A percentile compares a stretch with the other conserved stretches of the same genome.
Evolutionary conservation across 1,140 invertebrate genomes (phyloP).

Genomic region (Drosophila busckii): DNA sequence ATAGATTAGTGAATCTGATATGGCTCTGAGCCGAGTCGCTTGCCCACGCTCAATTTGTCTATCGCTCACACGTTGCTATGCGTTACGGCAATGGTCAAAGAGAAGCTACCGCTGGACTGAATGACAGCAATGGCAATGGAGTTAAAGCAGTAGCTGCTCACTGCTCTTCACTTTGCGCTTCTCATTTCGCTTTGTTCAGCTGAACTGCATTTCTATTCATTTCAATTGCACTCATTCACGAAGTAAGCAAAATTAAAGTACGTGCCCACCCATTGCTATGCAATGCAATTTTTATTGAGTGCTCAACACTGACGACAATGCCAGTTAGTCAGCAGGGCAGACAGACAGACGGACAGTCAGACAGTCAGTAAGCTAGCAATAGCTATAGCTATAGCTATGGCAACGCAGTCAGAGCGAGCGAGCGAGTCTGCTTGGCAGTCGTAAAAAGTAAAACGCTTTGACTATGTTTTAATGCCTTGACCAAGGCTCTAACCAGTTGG

Average conservation of each 20-base stretch:
- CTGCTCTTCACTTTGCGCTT: too few species aligned
- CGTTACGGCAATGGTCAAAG: constrained; percentile 23
- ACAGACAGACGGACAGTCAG: too few species aligned
- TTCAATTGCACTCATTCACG: constrained; percentile 71
- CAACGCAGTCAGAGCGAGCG: background rate
- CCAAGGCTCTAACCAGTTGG: constrained; percentile 16
- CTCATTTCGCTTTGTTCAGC: constrained; percentile 10
- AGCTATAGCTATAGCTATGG: too few species aligned
- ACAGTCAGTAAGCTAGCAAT: too few species aligned
- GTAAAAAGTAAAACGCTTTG: constrained; percentile 12
- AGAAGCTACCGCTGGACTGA: background rate
- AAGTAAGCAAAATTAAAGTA: constrained; percentile 71
- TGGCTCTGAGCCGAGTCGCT: constrained; percentile 12
- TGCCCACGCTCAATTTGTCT: constrained; percentile 33
- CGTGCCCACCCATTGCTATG: constrained; percentile 59
- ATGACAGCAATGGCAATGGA: background rate
- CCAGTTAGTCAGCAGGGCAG: too few species aligned
- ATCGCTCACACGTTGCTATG: constrained; percentile 31
- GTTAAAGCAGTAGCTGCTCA: background rate
- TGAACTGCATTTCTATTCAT: constrained; percentile 64
- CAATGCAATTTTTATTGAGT: constrained; percentile 69
- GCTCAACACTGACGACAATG: constrained; percentile 8
- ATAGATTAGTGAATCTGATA: constrained; percentile 28
- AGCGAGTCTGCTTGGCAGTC: background rate
- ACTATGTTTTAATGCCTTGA: constrained; percentile 9